A percentile compares a stretch with the other conserved stretches of the same genome.
phyloP scores from a whole-genome alignment of 1,140 invertebrate species.

The Sminthurides bifidus region DNA sequence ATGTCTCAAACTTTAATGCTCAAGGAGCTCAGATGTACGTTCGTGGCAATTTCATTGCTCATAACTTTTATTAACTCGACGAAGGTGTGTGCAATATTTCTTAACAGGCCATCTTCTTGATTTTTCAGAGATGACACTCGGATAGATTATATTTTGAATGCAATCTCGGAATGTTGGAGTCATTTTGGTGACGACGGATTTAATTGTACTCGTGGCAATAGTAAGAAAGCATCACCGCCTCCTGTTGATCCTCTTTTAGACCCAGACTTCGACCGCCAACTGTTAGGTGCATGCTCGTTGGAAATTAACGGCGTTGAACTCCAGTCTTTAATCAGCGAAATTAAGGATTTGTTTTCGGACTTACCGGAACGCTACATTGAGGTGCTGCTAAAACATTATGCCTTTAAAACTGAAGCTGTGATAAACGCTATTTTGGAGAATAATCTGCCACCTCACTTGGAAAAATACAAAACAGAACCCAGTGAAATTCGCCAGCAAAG shows the following conservation, averaged over 20 bases:
- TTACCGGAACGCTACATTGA: conserved; percentile 24
- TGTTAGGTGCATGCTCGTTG: conserved; percentile 28
- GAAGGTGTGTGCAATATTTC: too few species aligned
- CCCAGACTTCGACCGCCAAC: conserved; percentile 26
- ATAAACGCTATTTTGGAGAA: conserved; percentile 43
- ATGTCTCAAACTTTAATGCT: conserved; percentile 17
- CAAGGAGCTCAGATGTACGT: conserved; percentile 27
- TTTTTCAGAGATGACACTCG: conserved; percentile 28
- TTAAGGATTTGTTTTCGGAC: conserved; percentile 29
- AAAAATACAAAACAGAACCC: conserved; percentile 22
- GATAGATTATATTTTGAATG: conserved; percentile 28
- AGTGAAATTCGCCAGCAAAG: not conserved
- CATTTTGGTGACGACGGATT: not conserved
- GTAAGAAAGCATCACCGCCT: not conserved
- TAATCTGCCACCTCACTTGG: conserved; percentile 38
- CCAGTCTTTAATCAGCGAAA: conserved; percentile 21
- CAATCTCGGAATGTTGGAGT: conserved; percentile 16
- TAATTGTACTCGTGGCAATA: not conserved
- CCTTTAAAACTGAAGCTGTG: conserved; percentile 39
- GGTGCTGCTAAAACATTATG: conserved; percentile 29
- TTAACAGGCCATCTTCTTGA: not conserved
- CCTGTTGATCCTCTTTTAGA: conserved; percentile 23
- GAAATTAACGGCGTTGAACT: conserved; percentile 25
- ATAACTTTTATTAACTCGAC: not conserved
- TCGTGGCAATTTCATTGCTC: not conserved